Evolutionary conservation across 2,113 vertebrate species (phyloP).

Genomic region (Corythornis vintsioides): DNA sequence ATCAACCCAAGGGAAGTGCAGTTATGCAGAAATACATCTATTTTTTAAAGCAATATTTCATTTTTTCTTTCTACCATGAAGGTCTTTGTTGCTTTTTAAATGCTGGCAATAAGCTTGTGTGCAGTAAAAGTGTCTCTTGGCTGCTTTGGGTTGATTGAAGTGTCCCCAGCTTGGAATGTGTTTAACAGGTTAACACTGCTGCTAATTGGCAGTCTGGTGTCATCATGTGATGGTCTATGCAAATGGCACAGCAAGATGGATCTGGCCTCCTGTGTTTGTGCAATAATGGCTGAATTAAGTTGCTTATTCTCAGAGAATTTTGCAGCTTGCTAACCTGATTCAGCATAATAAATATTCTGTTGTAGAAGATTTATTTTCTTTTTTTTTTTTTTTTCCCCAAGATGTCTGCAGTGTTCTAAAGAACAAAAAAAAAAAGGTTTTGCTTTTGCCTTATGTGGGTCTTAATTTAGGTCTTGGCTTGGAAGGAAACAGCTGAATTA

Average conservation of each 20-base stretch:
- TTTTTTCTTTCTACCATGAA: neutral
- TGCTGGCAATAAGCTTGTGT: neutral
- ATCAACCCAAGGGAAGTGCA: neutral
- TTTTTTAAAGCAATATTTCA: neutral
- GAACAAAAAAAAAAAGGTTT: neutral
- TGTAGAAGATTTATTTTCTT: neutral
- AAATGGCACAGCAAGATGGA: neutral
- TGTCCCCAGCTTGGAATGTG: neutral
- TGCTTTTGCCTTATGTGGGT: neutral
- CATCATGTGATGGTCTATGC: neutral
- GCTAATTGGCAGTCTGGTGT: neutral
- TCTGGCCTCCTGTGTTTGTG: neutral
- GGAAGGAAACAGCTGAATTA: slow-evolving; percentile 31
- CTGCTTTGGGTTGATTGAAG: neutral
- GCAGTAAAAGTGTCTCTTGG: neutral
- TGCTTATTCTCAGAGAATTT: neutral
- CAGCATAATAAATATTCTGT: neutral
- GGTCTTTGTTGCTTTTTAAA: neutral
- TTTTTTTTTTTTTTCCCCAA: neutral
- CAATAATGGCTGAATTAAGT: neutral
- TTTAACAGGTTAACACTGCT: neutral
- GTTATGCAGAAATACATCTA: neutral
- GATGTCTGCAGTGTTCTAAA: neutral
- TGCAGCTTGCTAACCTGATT: neutral
- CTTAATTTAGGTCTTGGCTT: neutral